These are phyloP conservation scores for Biston betularia DNA, from an alignment of 2,888 invertebrate genomes.

Conservation along the genomic window DNA sequence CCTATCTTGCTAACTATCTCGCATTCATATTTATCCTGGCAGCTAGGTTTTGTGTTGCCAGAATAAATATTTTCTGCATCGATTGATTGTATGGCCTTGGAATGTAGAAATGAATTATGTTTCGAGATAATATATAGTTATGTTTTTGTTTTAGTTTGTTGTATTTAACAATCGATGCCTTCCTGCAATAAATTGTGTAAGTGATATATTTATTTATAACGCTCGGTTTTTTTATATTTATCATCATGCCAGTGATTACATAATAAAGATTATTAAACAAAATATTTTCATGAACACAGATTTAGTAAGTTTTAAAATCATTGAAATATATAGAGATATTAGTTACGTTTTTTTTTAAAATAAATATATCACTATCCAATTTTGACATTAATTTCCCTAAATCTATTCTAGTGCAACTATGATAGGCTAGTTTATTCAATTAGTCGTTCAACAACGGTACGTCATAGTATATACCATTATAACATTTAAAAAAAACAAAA, in stretches of 20 bases:
- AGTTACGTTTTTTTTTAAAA: conserved; percentile 12
- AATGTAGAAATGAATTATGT: not conserved
- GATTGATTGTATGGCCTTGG: conserved; percentile 17
- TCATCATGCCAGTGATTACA: not conserved
- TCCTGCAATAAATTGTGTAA: conserved; percentile 29
- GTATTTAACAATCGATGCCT: conserved; percentile 35
- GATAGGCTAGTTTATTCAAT: conserved; percentile 68
- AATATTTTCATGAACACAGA: no score
- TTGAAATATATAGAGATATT: conserved; percentile 6
- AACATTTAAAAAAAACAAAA: conserved; percentile 68
- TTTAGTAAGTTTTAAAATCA: no score
- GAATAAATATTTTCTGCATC: conserved; percentile 24
- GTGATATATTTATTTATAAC: conserved; percentile 52
- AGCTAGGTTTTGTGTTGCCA: not conserved
- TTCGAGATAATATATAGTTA: not conserved
- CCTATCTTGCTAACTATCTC: conserved; percentile 44
- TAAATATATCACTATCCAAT: conserved; percentile 43
- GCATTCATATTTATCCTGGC: conserved; percentile 16
- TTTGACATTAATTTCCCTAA: conserved; percentile 48
- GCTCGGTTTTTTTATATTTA: not conserved
- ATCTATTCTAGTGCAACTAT: conserved; percentile 75
- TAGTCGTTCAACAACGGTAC: conserved; percentile 70
- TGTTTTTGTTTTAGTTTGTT: conserved; percentile 10
- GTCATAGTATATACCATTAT: conserved; percentile 59
- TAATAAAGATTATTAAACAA: no score